Evolutionary conservation across 2,888 invertebrate genomes (phyloP), one percentile per base, ranked within the genome.

Genomic region (Acronicta psi): DNA sequence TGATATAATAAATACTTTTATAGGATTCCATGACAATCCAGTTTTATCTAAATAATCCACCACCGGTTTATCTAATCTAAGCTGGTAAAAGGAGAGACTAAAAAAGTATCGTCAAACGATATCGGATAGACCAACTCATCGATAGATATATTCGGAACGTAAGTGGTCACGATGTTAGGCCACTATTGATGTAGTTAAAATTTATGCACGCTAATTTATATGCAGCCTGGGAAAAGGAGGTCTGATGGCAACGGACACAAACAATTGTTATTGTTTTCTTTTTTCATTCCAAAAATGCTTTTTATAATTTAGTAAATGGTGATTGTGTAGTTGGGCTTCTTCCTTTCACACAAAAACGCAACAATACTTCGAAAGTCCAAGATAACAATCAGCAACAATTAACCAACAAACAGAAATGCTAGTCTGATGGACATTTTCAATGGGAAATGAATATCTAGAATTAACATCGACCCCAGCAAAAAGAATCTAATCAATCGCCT

Each of bases 361-460:
- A 65, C 53, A 54, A 65, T 51, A 43, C 43, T 47, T 46, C 18
- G 38, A 56, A 18, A 38, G n/a, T n/a, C n/a, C n/a, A n/a, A 23
- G 58, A 63, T 59, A 46, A 69, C 60, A 64, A 55, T 57, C 56
- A 41, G 34, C 34, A 69, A 71, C 69, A 71, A 71, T 73, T 69
- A 71, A 58, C 59, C 34, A 71, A 55, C 59, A 66, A 59, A 62
- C 49, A 62, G 40, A 67, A 59, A 47, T 51, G 54, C 45, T 57
- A 55, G 51, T 34, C 41, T 47, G 47, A 59, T 46, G 53, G 65
- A 53, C 56, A 42, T 52, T 56, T 53, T 51, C 59, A 74, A 58
- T 65, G 44, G 67, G 59, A 62, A 59, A 17, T 59, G 55, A 69
- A 69, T 69, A 46, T 53, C 34, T 38, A 45, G 62, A 59, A 63